Conservation (phyloP, 2,113 vertebrate genomes). For the Trematomus loennbergii region DNA sequence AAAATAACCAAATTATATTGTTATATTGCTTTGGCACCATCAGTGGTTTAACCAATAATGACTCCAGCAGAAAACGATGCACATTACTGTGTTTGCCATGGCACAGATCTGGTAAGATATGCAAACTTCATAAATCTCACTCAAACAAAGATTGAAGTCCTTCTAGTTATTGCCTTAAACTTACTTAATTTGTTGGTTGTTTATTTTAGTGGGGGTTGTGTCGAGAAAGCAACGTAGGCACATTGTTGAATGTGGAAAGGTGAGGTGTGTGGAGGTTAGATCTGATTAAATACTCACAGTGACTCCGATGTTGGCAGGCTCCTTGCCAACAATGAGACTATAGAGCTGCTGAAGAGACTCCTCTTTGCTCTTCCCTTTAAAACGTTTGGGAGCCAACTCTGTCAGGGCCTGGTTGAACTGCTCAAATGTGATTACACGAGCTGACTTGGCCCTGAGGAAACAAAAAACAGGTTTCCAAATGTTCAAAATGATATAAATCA, state of each 20-base stretch:
- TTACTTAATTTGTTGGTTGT: not conserved
- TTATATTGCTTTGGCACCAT: not conserved
- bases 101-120: not conserved
- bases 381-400: slow-evolving; percentile 88
- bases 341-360: slow-evolving; percentile 86
- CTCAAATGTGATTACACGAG: slow-evolving; percentile 87
- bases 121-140: not conserved
- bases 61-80: not conserved
- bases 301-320: slow-evolving; percentile 81
- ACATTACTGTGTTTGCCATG: not conserved
- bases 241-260: not conserved
- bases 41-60: not conserved
- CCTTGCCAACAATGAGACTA: slow-evolving; percentile 87
- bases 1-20: no score
- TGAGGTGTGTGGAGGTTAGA: not conserved
- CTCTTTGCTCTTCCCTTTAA: slow-evolving; percentile 85
- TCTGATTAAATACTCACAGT: slow-evolving; percentile 83
- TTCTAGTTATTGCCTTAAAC: not conserved
- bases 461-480: slow-evolving; percentile 34
- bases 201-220: not conserved
- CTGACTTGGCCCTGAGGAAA: slow-evolving; percentile 84
- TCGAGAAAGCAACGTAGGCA: not conserved
- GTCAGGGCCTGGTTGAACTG: slow-evolving; percentile 89
- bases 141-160: not conserved
- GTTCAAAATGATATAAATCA: not conserved